Percentiles rank a stretch among this genome's conserved stretches.
These are phyloP conservation scores for Chrysochloris asiatica DNA, from an alignment of 2,113 vertebrate species.

Conservation along the genomic window DNA sequence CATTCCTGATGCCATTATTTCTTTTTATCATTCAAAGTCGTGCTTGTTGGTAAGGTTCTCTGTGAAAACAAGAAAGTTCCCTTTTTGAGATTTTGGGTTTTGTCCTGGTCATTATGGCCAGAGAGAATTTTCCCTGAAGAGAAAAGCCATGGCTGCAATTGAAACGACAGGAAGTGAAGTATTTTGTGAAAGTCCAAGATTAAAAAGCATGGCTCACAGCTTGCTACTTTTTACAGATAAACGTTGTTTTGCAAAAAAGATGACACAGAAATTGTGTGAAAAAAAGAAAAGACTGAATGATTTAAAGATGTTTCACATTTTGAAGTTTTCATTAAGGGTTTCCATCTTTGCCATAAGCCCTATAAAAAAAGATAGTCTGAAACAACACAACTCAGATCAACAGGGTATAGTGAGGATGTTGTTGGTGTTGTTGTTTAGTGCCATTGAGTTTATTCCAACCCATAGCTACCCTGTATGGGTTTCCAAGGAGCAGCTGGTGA, in stretches of 20 bases:
- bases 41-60: not conserved
- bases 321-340: not conserved
- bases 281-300: not conserved
- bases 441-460: too few relatives aligned
- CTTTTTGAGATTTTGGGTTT: not conserved
- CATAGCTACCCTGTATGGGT: too few relatives aligned
- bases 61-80: not conserved
- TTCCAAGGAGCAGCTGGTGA: too few relatives aligned
- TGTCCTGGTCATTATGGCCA: not conserved
- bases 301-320: slow-evolving; percentile 14
- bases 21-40: not conserved
- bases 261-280: not conserved
- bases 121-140: slow-evolving; percentile 22
- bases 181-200: slow-evolving; percentile 41
- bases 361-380: not conserved
- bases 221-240: slow-evolving; percentile 43
- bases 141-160: slow-evolving; percentile 15
- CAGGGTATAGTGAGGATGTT: accelerated
- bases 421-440: too few relatives aligned
- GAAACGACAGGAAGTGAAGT: slow-evolving; percentile 50
- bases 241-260: slow-evolving; percentile 47
- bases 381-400: not conserved
- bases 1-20: not conserved
- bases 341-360: not conserved
- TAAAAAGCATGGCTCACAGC: slow-evolving; percentile 59